These are phyloP conservation scores for Hydrochoerus hydrochaeris DNA, from an alignment of 2,113 vertebrate species.

Conservation along the genomic window DNA sequence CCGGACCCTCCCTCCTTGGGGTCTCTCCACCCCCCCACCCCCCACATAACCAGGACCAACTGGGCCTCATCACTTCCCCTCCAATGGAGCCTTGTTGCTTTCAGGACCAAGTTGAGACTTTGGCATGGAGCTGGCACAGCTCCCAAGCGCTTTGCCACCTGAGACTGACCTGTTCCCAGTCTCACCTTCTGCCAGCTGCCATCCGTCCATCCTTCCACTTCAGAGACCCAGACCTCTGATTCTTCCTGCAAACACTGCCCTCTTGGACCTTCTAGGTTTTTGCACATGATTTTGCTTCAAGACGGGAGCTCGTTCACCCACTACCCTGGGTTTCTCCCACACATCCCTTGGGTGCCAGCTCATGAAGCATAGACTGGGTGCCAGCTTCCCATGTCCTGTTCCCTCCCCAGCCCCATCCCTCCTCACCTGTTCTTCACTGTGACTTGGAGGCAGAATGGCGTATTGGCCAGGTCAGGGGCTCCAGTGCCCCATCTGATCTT, in stretches of 20 bases:
- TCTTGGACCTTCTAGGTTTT: neutral
- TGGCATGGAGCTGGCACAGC: neutral
- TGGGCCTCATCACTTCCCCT: neutral
- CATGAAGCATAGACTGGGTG: accelerated
- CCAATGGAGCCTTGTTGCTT: neutral
- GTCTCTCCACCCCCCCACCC: neutral
- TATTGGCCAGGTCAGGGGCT: neutral
- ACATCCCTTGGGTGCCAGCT: neutral
- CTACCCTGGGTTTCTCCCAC: neutral
- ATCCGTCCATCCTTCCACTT: neutral
- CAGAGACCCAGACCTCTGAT: neutral
- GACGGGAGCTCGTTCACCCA: neutral
- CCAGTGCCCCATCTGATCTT: neutral
- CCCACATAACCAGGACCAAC: neutral
- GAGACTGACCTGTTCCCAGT: neutral
- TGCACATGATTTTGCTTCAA: neutral
- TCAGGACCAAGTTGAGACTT: neutral
- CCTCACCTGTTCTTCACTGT: neutral
- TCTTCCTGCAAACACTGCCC: neutral
- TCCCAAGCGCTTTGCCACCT: neutral
- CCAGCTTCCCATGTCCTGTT: neutral
- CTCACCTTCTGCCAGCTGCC: neutral
- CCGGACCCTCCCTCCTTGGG: neutral
- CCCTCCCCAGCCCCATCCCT: neutral
- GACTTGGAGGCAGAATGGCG: neutral